Conservation (phyloP, 2,797 vertebrate species). For the Halcyon leucocephala region DNA sequence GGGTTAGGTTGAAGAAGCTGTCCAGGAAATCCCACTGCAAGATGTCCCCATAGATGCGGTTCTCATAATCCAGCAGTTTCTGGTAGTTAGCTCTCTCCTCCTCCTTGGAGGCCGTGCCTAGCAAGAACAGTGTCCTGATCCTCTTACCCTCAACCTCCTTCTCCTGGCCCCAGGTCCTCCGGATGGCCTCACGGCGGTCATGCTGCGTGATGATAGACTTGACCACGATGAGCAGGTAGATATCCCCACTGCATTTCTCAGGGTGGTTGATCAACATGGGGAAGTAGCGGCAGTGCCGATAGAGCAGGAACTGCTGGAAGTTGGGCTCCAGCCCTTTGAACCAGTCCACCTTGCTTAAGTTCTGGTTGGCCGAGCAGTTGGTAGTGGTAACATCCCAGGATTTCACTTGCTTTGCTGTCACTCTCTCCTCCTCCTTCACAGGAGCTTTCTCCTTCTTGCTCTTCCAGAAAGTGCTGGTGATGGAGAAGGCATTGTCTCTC, state of each 20-base stretch:
- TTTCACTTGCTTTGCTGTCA: background rate
- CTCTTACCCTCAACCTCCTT: slow-evolving; percentile 79
- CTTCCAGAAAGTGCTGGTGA: slow-evolving; percentile 85
- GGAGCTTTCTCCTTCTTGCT: slow-evolving; percentile 9
- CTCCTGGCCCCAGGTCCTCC: slow-evolving; percentile 94
- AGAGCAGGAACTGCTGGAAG: slow-evolving; percentile 91
- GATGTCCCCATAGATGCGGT: slow-evolving; percentile 91
- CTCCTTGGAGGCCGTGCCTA: slow-evolving; percentile 86
- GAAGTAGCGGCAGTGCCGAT: slow-evolving; percentile 94
- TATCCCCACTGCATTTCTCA: slow-evolving; percentile 84
- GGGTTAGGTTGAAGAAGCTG: slow-evolving; percentile 97
- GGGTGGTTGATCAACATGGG: slow-evolving; percentile 93
- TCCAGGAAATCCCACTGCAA: slow-evolving; percentile 97
- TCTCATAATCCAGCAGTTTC: slow-evolving; percentile 93
- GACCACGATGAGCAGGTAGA: slow-evolving; percentile 90
- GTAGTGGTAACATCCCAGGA: slow-evolving; percentile 87
- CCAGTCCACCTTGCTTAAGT: slow-evolving; percentile 86
- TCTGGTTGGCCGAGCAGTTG: slow-evolving; percentile 90
- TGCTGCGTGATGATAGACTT: slow-evolving; percentile 94
- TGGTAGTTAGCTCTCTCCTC: slow-evolving; percentile 90
- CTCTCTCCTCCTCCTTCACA: background rate
- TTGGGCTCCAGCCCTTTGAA: slow-evolving; percentile 86
- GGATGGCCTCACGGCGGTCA: slow-evolving; percentile 92
- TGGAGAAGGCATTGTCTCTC: background rate
- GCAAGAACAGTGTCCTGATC: slow-evolving; percentile 88